Percentiles rank a stretch among this genome's conserved stretches.
phyloP scores from a whole-genome alignment of 2,113 vertebrate genomes.

The Pyrgilauda ruficollis region DNA sequence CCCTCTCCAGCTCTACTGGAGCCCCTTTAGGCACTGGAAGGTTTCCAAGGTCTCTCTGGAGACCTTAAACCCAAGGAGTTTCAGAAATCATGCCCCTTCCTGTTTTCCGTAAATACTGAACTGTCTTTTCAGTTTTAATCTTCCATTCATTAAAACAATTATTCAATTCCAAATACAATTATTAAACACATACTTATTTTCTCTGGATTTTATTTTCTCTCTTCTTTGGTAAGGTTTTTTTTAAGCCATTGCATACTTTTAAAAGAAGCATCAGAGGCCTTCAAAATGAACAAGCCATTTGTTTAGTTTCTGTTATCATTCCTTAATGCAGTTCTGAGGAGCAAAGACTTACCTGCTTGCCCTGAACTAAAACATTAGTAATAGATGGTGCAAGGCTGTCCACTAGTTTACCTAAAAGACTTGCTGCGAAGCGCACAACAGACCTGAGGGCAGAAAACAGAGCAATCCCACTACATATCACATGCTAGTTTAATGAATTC shows the following conservation, averaged over 20 bases:
- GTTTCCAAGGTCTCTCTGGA: background rate
- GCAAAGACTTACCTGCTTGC: slow-evolving; percentile 95
- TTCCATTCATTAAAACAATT: background rate
- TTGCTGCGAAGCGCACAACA: slow-evolving; percentile 95
- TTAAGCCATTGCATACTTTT: background rate
- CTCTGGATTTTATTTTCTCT: background rate
- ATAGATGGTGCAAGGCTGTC: slow-evolving; percentile 99
- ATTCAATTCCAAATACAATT: background rate
- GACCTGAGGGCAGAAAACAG: slow-evolving; percentile 92
- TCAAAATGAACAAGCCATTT: background rate
- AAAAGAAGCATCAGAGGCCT: background rate
- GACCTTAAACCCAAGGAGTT: background rate
- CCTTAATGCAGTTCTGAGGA: slow-evolving; percentile 41
- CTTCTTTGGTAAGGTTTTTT: background rate
- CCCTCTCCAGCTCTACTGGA: background rate
- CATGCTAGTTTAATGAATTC: slow-evolving; percentile 65
- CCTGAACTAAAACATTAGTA: slow-evolving; percentile 99
- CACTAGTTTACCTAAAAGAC: slow-evolving; percentile 99
- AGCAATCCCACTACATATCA: slow-evolving; percentile 79
- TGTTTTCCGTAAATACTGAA: background rate
- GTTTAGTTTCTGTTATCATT: slow-evolving; percentile 30
- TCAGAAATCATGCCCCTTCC: background rate
- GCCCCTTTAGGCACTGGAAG: background rate
- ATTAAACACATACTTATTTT: background rate
- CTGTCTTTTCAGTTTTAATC: background rate